phyloP scores from a whole-genome alignment of 2,113 vertebrate species.

The Cebidichthys violaceus region DNA sequence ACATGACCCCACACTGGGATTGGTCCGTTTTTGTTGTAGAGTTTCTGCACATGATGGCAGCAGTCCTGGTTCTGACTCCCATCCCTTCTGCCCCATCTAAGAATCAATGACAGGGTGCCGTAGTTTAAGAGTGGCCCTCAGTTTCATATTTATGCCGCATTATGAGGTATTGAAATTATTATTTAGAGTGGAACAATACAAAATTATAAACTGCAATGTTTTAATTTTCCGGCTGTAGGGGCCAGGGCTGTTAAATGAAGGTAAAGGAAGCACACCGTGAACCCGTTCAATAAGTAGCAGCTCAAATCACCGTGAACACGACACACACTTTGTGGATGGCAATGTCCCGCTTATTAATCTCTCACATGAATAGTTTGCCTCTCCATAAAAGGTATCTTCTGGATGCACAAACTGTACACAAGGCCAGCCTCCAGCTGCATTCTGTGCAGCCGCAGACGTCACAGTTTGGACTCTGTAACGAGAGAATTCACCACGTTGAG shows the following conservation, averaged over 20 bases:
- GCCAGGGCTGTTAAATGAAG: background rate
- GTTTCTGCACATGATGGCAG: background rate
- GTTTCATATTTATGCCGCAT: background rate
- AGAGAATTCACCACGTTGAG: background rate
- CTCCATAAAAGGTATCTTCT: background rate
- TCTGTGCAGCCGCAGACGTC: slow-evolving; percentile 11
- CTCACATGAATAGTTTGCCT: background rate
- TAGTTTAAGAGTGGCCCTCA: background rate
- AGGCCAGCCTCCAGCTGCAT: background rate
- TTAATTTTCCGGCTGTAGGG: background rate
- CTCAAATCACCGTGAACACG: background rate
- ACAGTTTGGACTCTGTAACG: background rate
- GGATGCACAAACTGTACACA: background rate
- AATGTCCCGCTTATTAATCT: slow-evolving; percentile 10
- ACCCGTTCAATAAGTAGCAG: background rate
- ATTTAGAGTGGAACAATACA: background rate
- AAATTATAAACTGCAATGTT: slow-evolving; percentile 6
- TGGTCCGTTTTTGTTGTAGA: background rate
- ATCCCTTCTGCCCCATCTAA: background rate
- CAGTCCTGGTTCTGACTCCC: background rate
- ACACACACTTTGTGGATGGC: background rate
- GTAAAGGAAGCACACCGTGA: slow-evolving; percentile 11
- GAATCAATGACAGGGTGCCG: background rate
- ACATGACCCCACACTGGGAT: background rate
- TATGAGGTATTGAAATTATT: background rate